phyloP scores from a whole-genome alignment of 2,113 vertebrate species.

The Clupea harengus region DNA sequence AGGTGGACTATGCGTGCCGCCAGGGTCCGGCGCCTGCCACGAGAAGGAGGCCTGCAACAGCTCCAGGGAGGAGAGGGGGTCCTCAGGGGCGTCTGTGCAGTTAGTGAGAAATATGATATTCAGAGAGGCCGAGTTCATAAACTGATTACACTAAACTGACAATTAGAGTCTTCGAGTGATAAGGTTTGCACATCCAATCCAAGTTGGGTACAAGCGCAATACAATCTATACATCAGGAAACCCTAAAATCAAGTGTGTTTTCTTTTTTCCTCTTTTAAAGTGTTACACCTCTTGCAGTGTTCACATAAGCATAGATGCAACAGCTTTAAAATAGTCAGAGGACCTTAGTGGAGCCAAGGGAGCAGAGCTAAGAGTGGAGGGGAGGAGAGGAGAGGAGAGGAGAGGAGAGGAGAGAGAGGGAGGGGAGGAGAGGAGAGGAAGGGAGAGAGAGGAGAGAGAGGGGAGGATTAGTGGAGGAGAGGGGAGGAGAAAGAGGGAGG shows the following conservation, averaged over 20 bases:
- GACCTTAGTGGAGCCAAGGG: neutral
- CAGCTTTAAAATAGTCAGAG: neutral
- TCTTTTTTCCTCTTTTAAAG: too few relatives aligned
- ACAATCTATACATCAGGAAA: neutral
- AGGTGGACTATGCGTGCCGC: constrained; percentile 23
- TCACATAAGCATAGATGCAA: neutral
- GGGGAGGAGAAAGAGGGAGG: too few relatives aligned
- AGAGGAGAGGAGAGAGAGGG: too few relatives aligned
- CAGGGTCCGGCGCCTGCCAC: constrained; percentile 65
- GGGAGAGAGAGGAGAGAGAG: too few relatives aligned
- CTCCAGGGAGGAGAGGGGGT: constrained; percentile 66
- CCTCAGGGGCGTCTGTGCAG: constrained; percentile 42
- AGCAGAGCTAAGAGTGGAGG: neutral
- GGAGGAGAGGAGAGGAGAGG: too few relatives aligned
- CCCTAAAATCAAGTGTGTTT: too few relatives aligned
- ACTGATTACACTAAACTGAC: too few relatives aligned
- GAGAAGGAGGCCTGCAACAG: constrained; percentile 80
- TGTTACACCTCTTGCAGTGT: too few relatives aligned
- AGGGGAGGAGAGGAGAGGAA: too few relatives aligned
- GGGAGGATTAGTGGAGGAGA: too few relatives aligned
- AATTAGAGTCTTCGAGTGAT: neutral
- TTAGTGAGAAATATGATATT: neutral
- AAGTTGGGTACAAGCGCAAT: neutral
- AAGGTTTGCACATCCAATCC: neutral
- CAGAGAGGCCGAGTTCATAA: neutral